Evolutionary conservation across 2,888 invertebrate genomes (phyloP), one percentile per base, ranked within the genome.

Genomic region (Alentia gelatinosa): DNA sequence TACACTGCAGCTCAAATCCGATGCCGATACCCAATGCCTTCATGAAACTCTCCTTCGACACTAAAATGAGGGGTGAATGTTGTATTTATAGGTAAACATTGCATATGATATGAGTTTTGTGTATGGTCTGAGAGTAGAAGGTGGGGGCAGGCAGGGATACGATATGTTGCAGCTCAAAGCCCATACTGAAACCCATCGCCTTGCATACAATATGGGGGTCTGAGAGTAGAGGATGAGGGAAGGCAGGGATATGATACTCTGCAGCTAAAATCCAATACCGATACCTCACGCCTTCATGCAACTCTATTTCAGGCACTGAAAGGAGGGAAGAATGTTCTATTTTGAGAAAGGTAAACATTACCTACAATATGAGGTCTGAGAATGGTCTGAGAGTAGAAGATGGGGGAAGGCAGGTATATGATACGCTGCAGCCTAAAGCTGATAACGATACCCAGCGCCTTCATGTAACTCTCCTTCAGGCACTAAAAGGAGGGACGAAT

Each of bases 391-490:
- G n/a, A n/a, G n/a, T n/a, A n/a, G n/a, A n/a, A n/a, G n/a, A n/a
- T n/a, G n/a, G n/a, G n/a, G n/a, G n/a, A n/a, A n/a, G n/a, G n/a
- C n/a, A n/a, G n/a, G n/a, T n/a, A n/a, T n/a, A n/a, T 97, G 68
- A 99, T 97, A 93, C 97, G 97, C 93, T 97, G 96, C 79, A 99
- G 97, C 94, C 98, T 97, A 92, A 98, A 96, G 0, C 97, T 97
- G 90, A 99, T 97, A 42, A 99, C 99, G 37, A 97, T 96, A 33
- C 99, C 99, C 90, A 97, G 97, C 92, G 99, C 98, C 96, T 99
- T 99, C 0, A 98, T 98, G 95, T 98, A 98, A 95, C 98, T 98
- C 96, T 99, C 99, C 96, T 99, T 99, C 88, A 99, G 96, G 94
- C 98, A 98, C 99, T 96, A 94, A 89, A 23, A 75, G 5, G 1